Conservation (phyloP, 2,113 vertebrate genomes). For the Brachionichthys hirsutus region DNA sequence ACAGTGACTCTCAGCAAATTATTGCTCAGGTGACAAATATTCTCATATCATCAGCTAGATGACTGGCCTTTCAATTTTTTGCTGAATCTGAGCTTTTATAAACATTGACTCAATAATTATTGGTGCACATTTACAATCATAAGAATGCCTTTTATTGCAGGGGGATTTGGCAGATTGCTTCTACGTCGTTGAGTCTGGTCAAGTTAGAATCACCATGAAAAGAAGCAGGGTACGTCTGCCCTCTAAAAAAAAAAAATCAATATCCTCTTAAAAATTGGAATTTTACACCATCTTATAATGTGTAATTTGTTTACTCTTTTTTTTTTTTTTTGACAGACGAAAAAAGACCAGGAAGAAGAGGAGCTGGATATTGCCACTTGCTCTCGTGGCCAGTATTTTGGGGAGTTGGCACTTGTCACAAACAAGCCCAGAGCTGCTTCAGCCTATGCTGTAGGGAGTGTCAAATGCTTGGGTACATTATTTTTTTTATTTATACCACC, state of each 20-base stretch:
- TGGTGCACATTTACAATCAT: no score
- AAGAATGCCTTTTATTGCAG: constrained; percentile 63
- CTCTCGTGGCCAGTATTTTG: constrained; percentile 95
- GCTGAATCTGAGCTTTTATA: neutral
- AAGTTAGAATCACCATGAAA: constrained; percentile 97
- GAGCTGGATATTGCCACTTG: constrained; percentile 92
- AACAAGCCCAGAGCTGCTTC: constrained; percentile 97
- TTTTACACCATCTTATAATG: neutral
- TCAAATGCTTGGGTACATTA: constrained; percentile 95
- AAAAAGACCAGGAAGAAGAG: constrained; percentile 79
- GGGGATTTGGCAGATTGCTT: constrained; percentile 95
- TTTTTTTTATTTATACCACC: neutral
- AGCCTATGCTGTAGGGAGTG: constrained; percentile 93
- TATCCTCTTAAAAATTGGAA: neutral
- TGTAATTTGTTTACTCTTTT: neutral
- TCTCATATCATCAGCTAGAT: neutral
- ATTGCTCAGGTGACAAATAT: constrained; percentile 90
- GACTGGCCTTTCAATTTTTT: neutral
- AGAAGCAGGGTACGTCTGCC: constrained; percentile 88
- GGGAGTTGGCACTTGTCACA: constrained; percentile 95
- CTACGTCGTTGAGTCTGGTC: constrained; percentile 97
- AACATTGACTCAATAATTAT: neutral
- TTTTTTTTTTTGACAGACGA: constrained; percentile 64
- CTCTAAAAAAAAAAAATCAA: neutral
- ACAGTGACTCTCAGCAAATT: constrained; percentile 90